phyloP scores from a whole-genome alignment of 2,797 vertebrate species.

The Gymnoscopelus braueri region DNA sequence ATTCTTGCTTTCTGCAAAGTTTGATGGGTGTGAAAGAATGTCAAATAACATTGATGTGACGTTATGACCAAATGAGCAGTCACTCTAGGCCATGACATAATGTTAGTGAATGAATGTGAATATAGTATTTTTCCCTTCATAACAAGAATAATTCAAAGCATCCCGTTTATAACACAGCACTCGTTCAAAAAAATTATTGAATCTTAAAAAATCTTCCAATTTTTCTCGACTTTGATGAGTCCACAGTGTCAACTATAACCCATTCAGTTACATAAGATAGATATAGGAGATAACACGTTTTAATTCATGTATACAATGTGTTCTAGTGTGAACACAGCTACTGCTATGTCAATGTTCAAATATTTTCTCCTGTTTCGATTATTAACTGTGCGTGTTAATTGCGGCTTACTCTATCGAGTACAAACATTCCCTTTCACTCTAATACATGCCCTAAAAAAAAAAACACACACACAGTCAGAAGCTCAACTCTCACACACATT shows the following conservation, averaged over 20 bases:
- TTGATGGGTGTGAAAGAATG: too few species aligned
- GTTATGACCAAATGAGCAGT: too few species aligned
- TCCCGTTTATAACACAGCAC: background rate
- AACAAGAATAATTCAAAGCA: background rate
- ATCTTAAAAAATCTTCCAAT: background rate
- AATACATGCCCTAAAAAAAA: background rate
- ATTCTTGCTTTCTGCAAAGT: too few species aligned
- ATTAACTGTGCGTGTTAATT: constrained; percentile 51
- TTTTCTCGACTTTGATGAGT: too few species aligned
- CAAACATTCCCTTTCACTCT: constrained; percentile 5
- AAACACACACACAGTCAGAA: background rate
- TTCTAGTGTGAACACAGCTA: too few species aligned
- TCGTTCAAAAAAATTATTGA: background rate
- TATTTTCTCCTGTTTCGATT: background rate
- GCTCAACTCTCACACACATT: constrained; percentile 5
- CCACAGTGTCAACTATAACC: too few species aligned
- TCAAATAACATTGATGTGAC: too few species aligned
- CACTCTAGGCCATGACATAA: too few species aligned
- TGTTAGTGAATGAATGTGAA: background rate
- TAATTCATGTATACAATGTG: background rate
- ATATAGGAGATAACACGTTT: background rate
- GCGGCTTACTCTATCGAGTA: constrained; percentile 16
- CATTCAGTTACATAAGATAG: too few species aligned
- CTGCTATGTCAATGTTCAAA: background rate
- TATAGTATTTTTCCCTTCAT: background rate